Evolutionary conservation across 2,797 vertebrate species (phyloP), one percentile per base, ranked within the genome.

Genomic region (Rhadinocentrus ornatus): DNA sequence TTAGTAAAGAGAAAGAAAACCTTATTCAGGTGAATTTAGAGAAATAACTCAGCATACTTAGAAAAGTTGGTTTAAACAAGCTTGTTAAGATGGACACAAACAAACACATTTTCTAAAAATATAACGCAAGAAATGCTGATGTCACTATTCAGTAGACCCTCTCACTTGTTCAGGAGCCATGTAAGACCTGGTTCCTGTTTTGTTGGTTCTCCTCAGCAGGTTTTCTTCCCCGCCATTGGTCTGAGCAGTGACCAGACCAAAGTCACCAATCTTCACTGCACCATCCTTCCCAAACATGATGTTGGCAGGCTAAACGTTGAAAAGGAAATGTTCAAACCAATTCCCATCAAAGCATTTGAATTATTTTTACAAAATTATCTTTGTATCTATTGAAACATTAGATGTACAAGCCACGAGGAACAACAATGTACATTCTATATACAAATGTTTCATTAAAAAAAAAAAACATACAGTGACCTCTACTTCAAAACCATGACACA

Each of bases 101-200:
- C 27, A 26, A 24, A 9, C 27, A 26, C 7, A 31, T 8, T 39
- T 20, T 41, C 15, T 1, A 18, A 48, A 15, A 46, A 48, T 16
- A 35, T n/a, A 67, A 26, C 27, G 26, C 50, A 52, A 16, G 6
- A n/a, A 44, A 32, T 3, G 18, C 2, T 22, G 4, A 1, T 41
- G 18, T 41, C 20, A 41, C 4, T 34, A 57, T 26, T 57, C 1
- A 31, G 29, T 6, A 31, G 29, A 48, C 16, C 31, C 8, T 64
- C 77, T 93, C 82, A 97, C 97, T 91, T 98, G 97, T 83, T 98
- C 97, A 57, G 96, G 97, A 27, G 96, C 96, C 97, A 97, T 98
- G 67, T 98, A 98, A 0, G 0, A 8, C 1, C 0, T 0, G 3
- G 96, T 97, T 91, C 97, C 97, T 50, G 0, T 89, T 0, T 11